phyloP scores from a whole-genome alignment of 2,797 vertebrate species.

The Borostomias antarcticus region DNA sequence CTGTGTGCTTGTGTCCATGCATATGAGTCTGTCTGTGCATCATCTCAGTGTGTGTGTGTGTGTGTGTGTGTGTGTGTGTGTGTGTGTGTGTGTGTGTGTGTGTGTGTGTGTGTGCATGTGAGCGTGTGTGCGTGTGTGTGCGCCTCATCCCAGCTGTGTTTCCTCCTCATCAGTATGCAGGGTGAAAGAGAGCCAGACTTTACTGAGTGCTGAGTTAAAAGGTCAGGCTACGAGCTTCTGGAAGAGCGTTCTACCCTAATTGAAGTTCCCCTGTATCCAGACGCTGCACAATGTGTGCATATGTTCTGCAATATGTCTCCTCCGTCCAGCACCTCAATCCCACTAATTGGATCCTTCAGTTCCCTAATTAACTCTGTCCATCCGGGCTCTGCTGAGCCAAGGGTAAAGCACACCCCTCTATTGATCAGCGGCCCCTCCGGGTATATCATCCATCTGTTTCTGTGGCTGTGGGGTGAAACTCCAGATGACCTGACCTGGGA shows the following conservation, averaged over 20 bases:
- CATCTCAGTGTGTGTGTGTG: constrained; percentile 30
- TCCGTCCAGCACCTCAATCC: constrained; percentile 59
- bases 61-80: constrained; percentile 42
- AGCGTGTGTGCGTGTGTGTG: constrained; percentile 43
- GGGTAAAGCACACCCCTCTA: constrained; percentile 55
- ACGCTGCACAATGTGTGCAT: constrained; percentile 73
- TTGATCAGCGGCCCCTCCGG: constrained; percentile 65
- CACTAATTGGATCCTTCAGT: constrained; percentile 80
- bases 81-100: constrained; percentile 37
- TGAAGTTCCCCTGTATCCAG: constrained; percentile 72
- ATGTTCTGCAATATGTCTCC: constrained; percentile 76
- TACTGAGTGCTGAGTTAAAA: constrained; percentile 57
- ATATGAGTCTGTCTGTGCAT: constrained; percentile 33
- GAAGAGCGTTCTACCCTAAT: constrained; percentile 70
- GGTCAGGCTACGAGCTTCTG: constrained; percentile 67
- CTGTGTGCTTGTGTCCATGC: constrained; percentile 19
- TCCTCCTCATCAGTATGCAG: constrained; percentile 71
- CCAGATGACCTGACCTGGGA: constrained; percentile 7
- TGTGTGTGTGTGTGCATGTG: constrained; percentile 34
- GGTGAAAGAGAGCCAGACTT: constrained; percentile 53
- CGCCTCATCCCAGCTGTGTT: constrained; percentile 71
- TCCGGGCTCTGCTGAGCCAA: constrained; percentile 58
- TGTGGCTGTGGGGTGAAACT: constrained; percentile 6
- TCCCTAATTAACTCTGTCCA: constrained; percentile 77
- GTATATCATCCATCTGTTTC: constrained; percentile 68